Percentiles rank a stretch among this genome's conserved stretches.
phyloP scores from a whole-genome alignment of 2,113 vertebrate species.

The Dipodomys spectabilis region DNA sequence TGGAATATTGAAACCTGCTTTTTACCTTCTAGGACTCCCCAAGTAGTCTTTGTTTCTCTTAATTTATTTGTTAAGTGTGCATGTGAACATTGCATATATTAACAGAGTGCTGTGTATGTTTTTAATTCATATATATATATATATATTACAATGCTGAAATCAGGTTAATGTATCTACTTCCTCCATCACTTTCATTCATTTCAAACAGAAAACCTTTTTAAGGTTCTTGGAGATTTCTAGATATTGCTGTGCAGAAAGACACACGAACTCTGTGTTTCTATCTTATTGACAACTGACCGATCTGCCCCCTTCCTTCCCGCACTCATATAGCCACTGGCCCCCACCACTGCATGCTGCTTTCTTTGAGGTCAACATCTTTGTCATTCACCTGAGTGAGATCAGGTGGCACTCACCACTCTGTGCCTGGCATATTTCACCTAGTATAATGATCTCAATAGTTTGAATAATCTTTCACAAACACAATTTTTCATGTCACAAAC shows the following conservation, averaged over 20 bases:
- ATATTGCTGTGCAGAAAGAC: no score
- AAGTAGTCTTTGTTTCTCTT: neutral
- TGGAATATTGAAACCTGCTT: rapidly evolving
- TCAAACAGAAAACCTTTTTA: neutral
- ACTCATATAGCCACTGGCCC: no score
- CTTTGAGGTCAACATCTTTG: neutral
- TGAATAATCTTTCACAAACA: neutral
- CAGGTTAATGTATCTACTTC: neutral
- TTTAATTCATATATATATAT: neutral
- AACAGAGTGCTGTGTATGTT: neutral
- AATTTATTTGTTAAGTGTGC: neutral
- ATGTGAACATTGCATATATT: neutral
- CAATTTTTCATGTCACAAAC: neutral
- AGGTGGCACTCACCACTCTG: neutral
- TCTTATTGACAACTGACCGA: rapidly evolving
- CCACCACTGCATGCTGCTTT: neutral
- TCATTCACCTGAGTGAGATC: neutral
- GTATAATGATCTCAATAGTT: neutral
- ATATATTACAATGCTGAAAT: neutral
- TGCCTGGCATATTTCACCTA: neutral
- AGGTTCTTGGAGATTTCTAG: no score
- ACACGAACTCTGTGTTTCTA: neutral
- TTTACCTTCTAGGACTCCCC: rapidly evolving
- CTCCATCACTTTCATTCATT: neutral
- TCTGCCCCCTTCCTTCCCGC: rapidly evolving